Conservation (phyloP, 92 coral and sea anemone genomes). For the Zoanthus sansibaricus region DNA sequence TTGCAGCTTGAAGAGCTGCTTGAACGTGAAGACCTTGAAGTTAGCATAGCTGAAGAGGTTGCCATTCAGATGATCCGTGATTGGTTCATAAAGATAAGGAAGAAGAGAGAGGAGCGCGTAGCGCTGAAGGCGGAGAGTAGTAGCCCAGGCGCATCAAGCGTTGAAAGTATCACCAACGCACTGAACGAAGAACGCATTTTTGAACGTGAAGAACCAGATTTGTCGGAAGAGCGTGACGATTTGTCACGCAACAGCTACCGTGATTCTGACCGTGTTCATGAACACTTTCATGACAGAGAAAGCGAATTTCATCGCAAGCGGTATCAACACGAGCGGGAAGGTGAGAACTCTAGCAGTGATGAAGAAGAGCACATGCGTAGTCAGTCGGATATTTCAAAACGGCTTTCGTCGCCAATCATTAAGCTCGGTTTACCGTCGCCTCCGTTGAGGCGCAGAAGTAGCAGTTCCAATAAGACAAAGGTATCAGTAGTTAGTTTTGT, state of each 20-base stretch:
- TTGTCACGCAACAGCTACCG: slow-evolving; percentile 34
- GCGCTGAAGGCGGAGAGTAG: slow-evolving; percentile 68
- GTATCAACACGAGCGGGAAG: slow-evolving; percentile 67
- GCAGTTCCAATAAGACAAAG: slow-evolving; percentile 23
- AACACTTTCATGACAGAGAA: slow-evolving; percentile 12
- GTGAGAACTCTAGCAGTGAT: slow-evolving; percentile 81
- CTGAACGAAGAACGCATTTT: slow-evolving; percentile 69
- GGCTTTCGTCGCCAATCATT: slow-evolving; percentile 64
- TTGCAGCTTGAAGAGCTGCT: slow-evolving; percentile 93
- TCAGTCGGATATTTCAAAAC: slow-evolving; percentile 62
- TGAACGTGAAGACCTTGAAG: slow-evolving; percentile 94
- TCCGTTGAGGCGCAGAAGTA: slow-evolving; percentile 36
- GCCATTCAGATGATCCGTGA: slow-evolving; percentile 98
- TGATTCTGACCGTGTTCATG: slow-evolving; percentile 25
- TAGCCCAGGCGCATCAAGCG: slow-evolving; percentile 90
- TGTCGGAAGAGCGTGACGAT: slow-evolving; percentile 36
- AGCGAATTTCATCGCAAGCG: slow-evolving; percentile 46
- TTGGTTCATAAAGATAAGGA: slow-evolving; percentile 89
- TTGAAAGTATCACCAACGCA: slow-evolving; percentile 79
- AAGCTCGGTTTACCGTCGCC: slow-evolving; percentile 41
- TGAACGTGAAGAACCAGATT: slow-evolving; percentile 36
- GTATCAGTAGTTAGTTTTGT: slow-evolving; percentile 32
- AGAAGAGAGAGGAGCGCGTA: slow-evolving; percentile 83
- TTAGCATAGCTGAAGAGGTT: slow-evolving; percentile 95
- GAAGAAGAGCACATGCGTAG: slow-evolving; percentile 73